Base-by-base conservation (phyloP, 2,888 invertebrate species). In the Serripes groenlandicus region DNA sequence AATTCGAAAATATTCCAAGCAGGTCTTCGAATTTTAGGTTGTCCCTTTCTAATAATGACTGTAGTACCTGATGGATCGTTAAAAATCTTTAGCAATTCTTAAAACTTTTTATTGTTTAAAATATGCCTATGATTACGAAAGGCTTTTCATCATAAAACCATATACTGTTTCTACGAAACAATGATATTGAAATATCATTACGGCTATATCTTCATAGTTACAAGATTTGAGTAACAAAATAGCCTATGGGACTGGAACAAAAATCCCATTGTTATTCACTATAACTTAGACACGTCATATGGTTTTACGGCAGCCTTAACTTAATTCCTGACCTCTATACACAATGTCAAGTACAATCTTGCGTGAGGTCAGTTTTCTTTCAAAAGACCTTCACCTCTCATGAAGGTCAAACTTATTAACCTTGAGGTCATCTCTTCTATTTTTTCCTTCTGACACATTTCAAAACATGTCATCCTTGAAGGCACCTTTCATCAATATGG, bases 401-500 rank as follows among this genome's bases (percentile, higher is more conserved):
- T 2, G 34, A 62, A 11, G 4, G 32, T 32, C 32, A 2, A 28
- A 18, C 32, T 64, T 32, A 64, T 21, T 23, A 35, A 15, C 15
- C 23, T 64, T 37, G 37, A n/a, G 23, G n/a, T 35, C n/a, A 64
- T 7, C 64, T 35, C 35, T 30, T 60, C 9, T 28, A 35, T n/a
- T 64, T 23, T 3, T 62, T 42, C 66, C 66, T 66, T 66, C 66
- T 42, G 28, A 34, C n/a, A 60, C 7, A 26, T 4, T 35, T 34
- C 21, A n/a, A n/a, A n/a, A n/a, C n/a, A n/a, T n/a, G 32, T 35
- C 15, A 37, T 64, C 66, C 54, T 30, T 52, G 66, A 35, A 26
- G 72, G 76, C 71, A 54, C 68, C 62, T 35, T 21, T 54, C 73
- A 79, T 56, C 76, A 83, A 58, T 73, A 80, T 78, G 83, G 83